Evolutionary conservation across 2,888 invertebrate genomes (phyloP), one percentile per base, ranked within the genome.

Genomic region (Trypoxylon attenuatum): DNA sequence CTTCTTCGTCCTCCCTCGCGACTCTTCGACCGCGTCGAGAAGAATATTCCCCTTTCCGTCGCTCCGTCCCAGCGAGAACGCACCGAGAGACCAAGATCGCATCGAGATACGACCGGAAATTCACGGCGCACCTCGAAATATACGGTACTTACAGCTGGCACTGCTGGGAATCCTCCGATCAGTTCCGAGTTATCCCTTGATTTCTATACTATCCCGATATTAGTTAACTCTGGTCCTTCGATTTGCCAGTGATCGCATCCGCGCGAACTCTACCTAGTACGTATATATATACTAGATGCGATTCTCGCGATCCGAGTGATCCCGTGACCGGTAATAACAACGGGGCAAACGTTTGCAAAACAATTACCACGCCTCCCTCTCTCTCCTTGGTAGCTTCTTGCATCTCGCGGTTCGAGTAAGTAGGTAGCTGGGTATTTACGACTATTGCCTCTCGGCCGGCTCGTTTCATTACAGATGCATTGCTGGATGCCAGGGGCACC

Each of bases 31-130:
- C 51, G 51, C 42, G 64, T 64, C 68, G 61, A 56, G 65, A 58
- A 23, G 64, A 56, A 56, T 63, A 55, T 62, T 42, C 50, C 39
- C 55, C 53, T 57, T 27, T 41, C 46, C 19, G 39, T 42, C 45
- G 43, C 33, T 55, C 56, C 55, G 27, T 41, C 50, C 21, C 39
- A 29, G 43, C 63, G 68, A 83, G 82, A 81, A 83, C 71, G 73
- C 78, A 77, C 70, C 83, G 77, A 77, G 82, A 82, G 79, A 80
- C 78, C n/a, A 56, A 83, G 82, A 81, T 83, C 71, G 73, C 78
- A 77, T 71, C 83, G 77, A 77, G 82, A 82, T 80, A 80, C 78
- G 69, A 79, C 76, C 76, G 79, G 81, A 82, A 83, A 84, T 83
- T 82, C 83, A 83, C 81, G 77, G 73, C 77, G 69, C 61, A 61